Base-by-base conservation (phyloP, 2,797 vertebrate species). In the Sciaenops ocellatus region DNA sequence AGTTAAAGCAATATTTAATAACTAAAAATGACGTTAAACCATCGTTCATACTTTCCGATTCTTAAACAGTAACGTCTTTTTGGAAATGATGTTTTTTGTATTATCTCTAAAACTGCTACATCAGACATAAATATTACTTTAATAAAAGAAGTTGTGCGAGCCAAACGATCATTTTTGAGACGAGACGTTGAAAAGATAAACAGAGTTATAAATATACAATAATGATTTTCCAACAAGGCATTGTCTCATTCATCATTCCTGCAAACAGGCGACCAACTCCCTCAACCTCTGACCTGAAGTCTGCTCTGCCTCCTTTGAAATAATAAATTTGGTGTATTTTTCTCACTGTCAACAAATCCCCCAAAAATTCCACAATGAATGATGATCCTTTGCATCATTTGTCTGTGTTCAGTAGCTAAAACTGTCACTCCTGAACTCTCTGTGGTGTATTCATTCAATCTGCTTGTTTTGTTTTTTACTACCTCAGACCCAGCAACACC, bases 1-100 rank as follows among this genome's bases (percentile, higher is more conserved):
- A 41, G 47, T 64, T 51, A 52, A 57, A 84, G 51, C 47, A 88
- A 85, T 68, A 83, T 83, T 77, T 38, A 79, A 73, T 50, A 47
- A 82, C 54, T 22, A 61, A 71, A 74, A 42, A 68, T 62, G 4
- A 78, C 56, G 57, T 52, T 44, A 57, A 86, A 77, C 3, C 15
- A 30, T 38, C 24, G 16, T 55, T 73, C 55, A 69, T 17, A 7
- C 34, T 80, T 69, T 61, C 30, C 12, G 0, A 76, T 51, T 76
- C 17, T 15, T 17, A 34, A 8, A 34, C 34, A 34, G 34, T 8
- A 15, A 18, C 0, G 1, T 56, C 4, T 17, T 5, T 17, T 34
- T 50, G 4, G 42, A 63, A 24, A n/a, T 26, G 3, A 26, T 5
- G 6, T 38, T 44, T 66, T 47, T 60, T 3, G 46, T 12, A 24